Conservation (phyloP, 2,888 invertebrate genomes). For the Spodoptera exigua region DNA sequence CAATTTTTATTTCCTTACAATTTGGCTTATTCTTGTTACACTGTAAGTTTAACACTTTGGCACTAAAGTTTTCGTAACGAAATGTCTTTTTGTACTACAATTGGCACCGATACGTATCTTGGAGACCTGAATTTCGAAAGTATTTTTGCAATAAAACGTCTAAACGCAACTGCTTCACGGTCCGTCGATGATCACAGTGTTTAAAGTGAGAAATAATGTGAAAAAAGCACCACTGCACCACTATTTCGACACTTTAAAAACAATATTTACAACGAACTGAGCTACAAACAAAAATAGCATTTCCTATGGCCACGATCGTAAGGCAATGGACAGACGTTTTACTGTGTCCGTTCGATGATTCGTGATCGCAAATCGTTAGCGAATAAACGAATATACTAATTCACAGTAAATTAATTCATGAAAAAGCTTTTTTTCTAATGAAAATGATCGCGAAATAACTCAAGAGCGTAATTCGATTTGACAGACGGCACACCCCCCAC, state of each 20-base stretch:
- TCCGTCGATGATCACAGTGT: constrained; percentile 57
- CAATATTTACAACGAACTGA: constrained; percentile 85
- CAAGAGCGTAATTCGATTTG: constrained; percentile 78
- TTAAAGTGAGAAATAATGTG: constrained; percentile 61
- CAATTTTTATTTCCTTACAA: constrained; percentile 9
- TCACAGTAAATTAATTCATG: constrained; percentile 72
- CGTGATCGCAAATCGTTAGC: constrained; percentile 66
- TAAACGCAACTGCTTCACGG: constrained; percentile 63
- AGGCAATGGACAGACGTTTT: constrained; percentile 34
- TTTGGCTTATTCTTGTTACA: constrained; percentile 23
- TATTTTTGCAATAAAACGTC: constrained; percentile 61
- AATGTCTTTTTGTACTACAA: constrained; percentile 64
- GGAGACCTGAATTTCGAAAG: constrained; percentile 65
- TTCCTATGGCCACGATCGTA: constrained; percentile 58
- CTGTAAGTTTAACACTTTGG: constrained; percentile 60
- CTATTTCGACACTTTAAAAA: constrained; percentile 77
- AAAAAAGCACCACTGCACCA: constrained; percentile 63
- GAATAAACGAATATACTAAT: constrained; percentile 59
- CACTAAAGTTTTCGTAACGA: constrained; percentile 68
- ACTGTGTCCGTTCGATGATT: constrained; percentile 46
- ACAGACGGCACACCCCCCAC: constrained; percentile 75
- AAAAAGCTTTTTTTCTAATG: constrained; percentile 75
- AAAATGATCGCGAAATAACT: constrained; percentile 76
- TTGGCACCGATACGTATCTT: constrained; percentile 65
- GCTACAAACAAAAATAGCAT: constrained; percentile 85